phyloP scores from a whole-genome alignment of 2,888 invertebrate species.

The Fragum whitleyi region DNA sequence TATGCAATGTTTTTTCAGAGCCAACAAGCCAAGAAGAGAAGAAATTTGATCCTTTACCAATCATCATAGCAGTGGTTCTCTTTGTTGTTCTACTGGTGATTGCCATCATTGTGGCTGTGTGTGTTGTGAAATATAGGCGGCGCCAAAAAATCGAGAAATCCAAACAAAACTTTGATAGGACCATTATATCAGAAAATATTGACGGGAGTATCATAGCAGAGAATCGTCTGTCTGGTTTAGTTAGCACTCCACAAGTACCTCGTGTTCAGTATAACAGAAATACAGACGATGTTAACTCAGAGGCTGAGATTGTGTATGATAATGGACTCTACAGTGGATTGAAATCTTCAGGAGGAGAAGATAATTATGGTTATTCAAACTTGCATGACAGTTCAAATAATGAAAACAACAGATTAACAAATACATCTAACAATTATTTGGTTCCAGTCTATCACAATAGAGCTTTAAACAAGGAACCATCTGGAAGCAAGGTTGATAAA shows the following conservation, averaged over 20 bases:
- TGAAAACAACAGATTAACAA: not conserved
- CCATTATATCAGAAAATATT: slow-evolving; percentile 28
- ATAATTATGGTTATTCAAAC: slow-evolving; percentile 12
- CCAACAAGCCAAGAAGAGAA: not conserved
- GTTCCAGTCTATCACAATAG: not conserved
- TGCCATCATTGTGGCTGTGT: slow-evolving; percentile 38
- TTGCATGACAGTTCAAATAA: not conserved
- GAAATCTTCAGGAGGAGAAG: not conserved
- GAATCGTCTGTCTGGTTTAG: slow-evolving; percentile 42
- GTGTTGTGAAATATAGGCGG: slow-evolving; percentile 7
- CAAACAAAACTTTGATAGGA: slow-evolving; percentile 34
- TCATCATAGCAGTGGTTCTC: slow-evolving; percentile 56
- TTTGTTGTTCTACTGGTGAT: slow-evolving; percentile 52
- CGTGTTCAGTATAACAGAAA: slow-evolving; percentile 34
- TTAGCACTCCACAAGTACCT: slow-evolving; percentile 41
- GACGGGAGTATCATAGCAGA: slow-evolving; percentile 43
- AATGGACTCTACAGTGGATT: not conserved
- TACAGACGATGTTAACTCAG: not conserved
- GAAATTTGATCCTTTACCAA: slow-evolving; percentile 47
- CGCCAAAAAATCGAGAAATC: slow-evolving; percentile 17
- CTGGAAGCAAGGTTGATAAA: not conserved
- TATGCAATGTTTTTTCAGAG: slow-evolving; percentile 11
- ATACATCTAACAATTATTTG: not conserved
- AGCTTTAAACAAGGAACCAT: not conserved
- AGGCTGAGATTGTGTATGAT: not conserved